Evolutionary conservation across 2,113 vertebrate species (phyloP).

Genomic region (Meles meles): DNA sequence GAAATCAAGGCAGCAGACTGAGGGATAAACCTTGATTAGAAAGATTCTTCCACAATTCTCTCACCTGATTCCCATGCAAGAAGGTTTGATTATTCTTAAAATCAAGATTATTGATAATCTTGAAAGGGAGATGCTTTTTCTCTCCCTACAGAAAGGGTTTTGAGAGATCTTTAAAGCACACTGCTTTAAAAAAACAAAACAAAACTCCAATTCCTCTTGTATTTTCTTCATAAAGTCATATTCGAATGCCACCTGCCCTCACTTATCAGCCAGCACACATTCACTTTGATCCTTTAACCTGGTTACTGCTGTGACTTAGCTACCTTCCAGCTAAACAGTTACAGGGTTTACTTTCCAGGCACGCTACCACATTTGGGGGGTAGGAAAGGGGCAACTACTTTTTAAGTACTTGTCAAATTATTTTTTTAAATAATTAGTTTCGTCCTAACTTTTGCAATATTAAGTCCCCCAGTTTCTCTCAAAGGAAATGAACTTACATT

Average conservation of each 20-base stretch:
- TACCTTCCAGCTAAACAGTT: not conserved
- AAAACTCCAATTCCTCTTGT: not conserved
- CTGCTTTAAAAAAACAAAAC: not conserved
- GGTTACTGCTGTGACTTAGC: not conserved
- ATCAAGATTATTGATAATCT: not conserved
- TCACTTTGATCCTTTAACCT: not conserved
- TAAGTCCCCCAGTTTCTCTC: not conserved
- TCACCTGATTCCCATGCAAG: not conserved
- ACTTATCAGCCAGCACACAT: not conserved
- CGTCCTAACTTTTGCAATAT: not conserved
- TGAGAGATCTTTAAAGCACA: not conserved
- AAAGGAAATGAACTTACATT: constrained; percentile 86
- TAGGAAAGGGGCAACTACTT: not conserved
- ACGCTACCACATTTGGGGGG: not conserved
- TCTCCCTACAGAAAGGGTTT: not conserved
- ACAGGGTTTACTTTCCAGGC: too few species aligned
- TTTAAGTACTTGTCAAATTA: not conserved
- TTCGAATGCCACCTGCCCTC: not conserved
- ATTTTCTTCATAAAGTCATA: not conserved
- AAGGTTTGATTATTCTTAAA: not conserved
- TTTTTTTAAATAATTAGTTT: not conserved
- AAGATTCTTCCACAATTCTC: not conserved
- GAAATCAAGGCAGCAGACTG: not conserved
- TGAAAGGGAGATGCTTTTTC: not conserved
- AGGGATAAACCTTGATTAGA: not conserved